Evolutionary conservation across 2,113 vertebrate genomes (phyloP), one percentile per base, ranked within the genome.

Genomic region (Stegostoma tigrinum): DNA sequence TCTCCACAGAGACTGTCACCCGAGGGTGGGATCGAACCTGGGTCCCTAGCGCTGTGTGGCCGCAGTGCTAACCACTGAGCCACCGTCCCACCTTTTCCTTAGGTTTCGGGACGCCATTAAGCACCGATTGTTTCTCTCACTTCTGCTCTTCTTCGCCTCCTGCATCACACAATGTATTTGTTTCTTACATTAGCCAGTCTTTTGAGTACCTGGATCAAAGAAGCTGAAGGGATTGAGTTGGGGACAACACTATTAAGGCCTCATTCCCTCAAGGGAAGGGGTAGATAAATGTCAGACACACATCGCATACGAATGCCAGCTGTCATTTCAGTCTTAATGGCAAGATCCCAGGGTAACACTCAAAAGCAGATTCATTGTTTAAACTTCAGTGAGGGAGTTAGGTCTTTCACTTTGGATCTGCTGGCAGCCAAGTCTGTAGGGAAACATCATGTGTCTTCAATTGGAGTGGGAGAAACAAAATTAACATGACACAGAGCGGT

Each of bases 381-480:
- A 93, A 93, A 61, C 19, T 67, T 34, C 61, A 66, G 89, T 19
- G 38, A 93, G 61, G 34, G 10, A 61, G 87, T 64, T 21, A 55
- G 27, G 14, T 19, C 61, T 93, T 93, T 93, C 34, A 38, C 15
- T 93, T 93, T 93, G 89, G n/a, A n/a, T 67, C 89, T 67, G 89
- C 19, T n/a, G 38, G 89, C 87, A 38, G 89, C 89, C 89, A 93
- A 93, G 61, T 93, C 61, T 66, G 89, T 38, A n/a, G 61, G 89
- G 89, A 93, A 93, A 93, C 89, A 93, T 66, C 38, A 19, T 93
- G 89, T 66, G 89, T 93, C 61, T 93, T 66, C 64, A 93, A 93
- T 66, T 93, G 89, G 61, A 66, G 30, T 93, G 89, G 23, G 15
- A 19, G 64, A 90, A 87, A 87, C 67, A n/a, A 67, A 93, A 83